A percentile compares a stretch with the other conserved stretches of the same genome.
Evolutionary conservation across 2,888 invertebrate genomes (phyloP).

Genomic region (Oegoconia quadripuncta): DNA sequence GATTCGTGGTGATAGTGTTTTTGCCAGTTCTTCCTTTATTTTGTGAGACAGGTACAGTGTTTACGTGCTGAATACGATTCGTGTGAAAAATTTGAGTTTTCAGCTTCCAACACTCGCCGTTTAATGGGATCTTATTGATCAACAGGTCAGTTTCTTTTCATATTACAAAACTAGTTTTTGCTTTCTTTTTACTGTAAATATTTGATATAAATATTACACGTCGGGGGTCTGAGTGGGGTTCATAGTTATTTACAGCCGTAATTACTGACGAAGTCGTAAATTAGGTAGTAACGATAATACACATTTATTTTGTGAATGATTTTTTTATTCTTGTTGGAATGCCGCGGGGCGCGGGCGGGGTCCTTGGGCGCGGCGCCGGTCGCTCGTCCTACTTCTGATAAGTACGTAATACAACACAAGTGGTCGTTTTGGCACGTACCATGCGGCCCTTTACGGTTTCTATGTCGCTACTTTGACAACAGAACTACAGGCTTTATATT

Average conservation of each 20-base stretch:
- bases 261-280: not conserved
- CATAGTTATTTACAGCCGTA: too few relatives aligned
- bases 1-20: conserved; percentile 62
- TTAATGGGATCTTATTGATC: conserved; percentile 76
- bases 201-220: too few relatives aligned
- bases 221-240: too few relatives aligned
- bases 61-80: conserved; percentile 64
- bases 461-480: not conserved
- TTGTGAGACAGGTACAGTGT: conserved; percentile 67
- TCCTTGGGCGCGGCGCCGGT: conserved; percentile 63
- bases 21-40: conserved; percentile 65
- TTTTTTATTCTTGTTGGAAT: conserved; percentile 45
- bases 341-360: conserved; percentile 37
- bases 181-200: conserved; percentile 1
- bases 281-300: not conserved
- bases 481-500: too few relatives aligned
- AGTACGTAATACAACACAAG: conserved; percentile 10
- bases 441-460: not conserved
- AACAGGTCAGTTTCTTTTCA: conserved; percentile 50
- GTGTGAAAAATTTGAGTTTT: conserved; percentile 42
- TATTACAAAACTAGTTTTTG: conserved; percentile 12
- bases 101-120: conserved; percentile 51
- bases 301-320: not conserved
- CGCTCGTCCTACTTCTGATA: conserved; percentile 58
- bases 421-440: not conserved